Conservation (phyloP, 2,797 vertebrate genomes). For the Sebastolobus alascanus region DNA sequence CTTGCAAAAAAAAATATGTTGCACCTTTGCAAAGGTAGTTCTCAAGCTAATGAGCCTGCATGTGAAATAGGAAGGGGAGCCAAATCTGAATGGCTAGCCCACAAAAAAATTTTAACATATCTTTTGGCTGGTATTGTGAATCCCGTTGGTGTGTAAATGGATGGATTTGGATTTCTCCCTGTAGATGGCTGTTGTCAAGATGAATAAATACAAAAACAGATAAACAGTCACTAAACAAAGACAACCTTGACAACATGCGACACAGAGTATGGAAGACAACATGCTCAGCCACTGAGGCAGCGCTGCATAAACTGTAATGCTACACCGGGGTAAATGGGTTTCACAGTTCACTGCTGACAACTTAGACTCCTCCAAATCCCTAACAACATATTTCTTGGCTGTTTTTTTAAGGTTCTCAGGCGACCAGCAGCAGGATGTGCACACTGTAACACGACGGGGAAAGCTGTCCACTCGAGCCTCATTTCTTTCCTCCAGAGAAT, state of each 20-base stretch:
- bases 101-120: background rate
- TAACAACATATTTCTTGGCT: conserved; percentile 37
- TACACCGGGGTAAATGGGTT: conserved; percentile 40
- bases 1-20: too few species aligned
- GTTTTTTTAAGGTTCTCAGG: conserved; percentile 48
- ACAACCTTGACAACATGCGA: background rate
- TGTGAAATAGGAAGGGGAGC: too few species aligned
- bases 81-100: too few species aligned
- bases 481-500: conserved; percentile 47
- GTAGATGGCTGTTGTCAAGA: background rate
- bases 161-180: conserved; percentile 3
- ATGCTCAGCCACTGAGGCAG: conserved; percentile 1
- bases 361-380: conserved; percentile 30
- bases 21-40: too few species aligned
- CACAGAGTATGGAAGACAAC: background rate
- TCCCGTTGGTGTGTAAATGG: background rate
- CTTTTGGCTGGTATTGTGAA: background rate
- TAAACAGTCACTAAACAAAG: background rate
- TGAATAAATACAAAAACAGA: conserved; percentile 14
- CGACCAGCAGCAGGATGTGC: conserved; percentile 32
- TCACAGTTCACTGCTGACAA: conserved; percentile 45
- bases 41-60: too few species aligned
- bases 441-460: conserved; percentile 27
- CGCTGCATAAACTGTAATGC: conserved; percentile 16
- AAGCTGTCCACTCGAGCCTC: conserved; percentile 34